phyloP scores from a whole-genome alignment of 2,888 invertebrate genomes.

The Ormyrus thymus region DNA sequence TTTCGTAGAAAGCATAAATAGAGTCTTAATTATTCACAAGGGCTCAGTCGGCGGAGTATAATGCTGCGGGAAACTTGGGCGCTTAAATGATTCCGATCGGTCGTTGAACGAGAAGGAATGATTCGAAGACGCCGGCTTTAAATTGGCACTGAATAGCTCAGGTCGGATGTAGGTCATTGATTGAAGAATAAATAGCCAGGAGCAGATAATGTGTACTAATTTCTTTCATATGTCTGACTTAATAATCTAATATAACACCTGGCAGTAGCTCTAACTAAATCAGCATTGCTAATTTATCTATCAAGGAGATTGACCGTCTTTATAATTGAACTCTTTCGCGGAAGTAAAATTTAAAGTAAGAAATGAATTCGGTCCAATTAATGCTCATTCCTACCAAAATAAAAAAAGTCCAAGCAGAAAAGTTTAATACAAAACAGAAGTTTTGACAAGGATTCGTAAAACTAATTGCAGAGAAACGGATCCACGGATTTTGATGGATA shows the following conservation, averaged over 20 bases:
- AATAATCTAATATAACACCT: slow-evolving; percentile 40
- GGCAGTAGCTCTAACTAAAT: background rate
- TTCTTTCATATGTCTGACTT: slow-evolving; percentile 53
- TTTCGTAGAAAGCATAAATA: slow-evolving; percentile 34
- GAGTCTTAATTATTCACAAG: slow-evolving; percentile 35
- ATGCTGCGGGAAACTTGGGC: slow-evolving; percentile 27
- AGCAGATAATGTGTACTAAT: slow-evolving; percentile 65
- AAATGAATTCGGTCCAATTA: no score
- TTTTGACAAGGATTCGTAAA: no score
- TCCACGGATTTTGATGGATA: slow-evolving; percentile 84
- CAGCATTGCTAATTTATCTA: no score
- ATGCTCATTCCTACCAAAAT: no score
- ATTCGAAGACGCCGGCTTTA: slow-evolving; percentile 55
- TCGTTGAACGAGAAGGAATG: slow-evolving; percentile 45
- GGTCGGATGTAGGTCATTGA: slow-evolving; percentile 63
- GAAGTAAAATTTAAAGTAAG: no score
- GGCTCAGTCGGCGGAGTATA: slow-evolving; percentile 5
- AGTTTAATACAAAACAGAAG: no score
- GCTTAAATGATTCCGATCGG: slow-evolving; percentile 51
- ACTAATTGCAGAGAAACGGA: slow-evolving; percentile 82
- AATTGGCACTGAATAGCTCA: slow-evolving; percentile 67
- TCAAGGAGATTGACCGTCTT: no score
- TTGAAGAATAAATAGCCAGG: slow-evolving; percentile 65
- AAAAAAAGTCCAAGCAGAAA: no score
- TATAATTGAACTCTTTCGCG: no score